These are phyloP conservation scores for Punctoribates punctum DNA, from an alignment of 2,888 invertebrate genomes.

Conservation along the genomic window DNA sequence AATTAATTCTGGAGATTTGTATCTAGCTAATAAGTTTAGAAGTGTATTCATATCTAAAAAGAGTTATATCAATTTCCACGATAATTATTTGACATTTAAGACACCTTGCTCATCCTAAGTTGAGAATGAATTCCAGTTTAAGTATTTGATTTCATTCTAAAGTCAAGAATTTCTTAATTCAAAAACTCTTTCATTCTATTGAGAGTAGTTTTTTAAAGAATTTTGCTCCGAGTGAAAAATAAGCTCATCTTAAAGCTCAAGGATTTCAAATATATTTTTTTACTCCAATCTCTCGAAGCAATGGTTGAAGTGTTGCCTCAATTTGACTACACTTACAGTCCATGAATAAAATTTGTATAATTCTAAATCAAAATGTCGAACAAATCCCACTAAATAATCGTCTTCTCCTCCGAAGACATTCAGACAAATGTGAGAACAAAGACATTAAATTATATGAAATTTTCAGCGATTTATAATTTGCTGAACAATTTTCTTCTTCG, in stretches of 20 bases:
- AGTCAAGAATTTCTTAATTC: background rate
- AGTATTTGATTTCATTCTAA: background rate
- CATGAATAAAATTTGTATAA: slow-evolving; percentile 6
- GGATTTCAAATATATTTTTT: background rate
- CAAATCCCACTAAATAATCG: background rate
- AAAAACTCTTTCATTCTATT: background rate
- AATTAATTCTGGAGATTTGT: too few relatives aligned
- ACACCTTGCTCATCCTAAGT: too few relatives aligned
- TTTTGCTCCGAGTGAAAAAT: slow-evolving; percentile 10
- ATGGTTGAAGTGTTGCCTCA: background rate
- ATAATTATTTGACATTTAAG: too few relatives aligned
- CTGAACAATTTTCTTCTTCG: too few relatives aligned
- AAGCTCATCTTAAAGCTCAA: background rate
- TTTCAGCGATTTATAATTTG: too few relatives aligned
- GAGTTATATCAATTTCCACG: too few relatives aligned
- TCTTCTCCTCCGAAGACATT: too few relatives aligned
- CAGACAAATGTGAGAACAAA: too few relatives aligned
- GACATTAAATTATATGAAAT: too few relatives aligned
- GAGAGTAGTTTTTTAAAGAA: background rate
- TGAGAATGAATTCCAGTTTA: too few relatives aligned
- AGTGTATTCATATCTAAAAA: too few relatives aligned
- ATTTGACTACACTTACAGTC: background rate
- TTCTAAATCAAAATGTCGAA: slow-evolving; percentile 8
- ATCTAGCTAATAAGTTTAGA: too few relatives aligned
- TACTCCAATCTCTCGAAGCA: background rate